phyloP scores from a whole-genome alignment of 2,113 vertebrate genomes.

The Lethenteron reissneri region DNA sequence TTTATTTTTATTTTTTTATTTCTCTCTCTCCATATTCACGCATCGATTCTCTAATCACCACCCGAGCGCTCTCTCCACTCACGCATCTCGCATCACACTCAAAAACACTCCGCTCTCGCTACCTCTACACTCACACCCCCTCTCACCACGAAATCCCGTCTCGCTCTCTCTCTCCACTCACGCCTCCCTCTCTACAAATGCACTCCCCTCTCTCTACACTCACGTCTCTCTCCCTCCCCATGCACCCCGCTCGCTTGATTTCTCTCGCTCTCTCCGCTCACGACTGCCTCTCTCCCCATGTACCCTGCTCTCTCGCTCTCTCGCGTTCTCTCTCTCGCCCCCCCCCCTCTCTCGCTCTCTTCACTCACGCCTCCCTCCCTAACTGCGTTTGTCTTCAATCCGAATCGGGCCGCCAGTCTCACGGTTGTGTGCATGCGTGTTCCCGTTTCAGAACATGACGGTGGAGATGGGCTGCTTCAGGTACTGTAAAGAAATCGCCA shows the following conservation, averaged over 20 bases:
- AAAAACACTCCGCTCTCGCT: too few relatives aligned
- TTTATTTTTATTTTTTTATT: too few relatives aligned
- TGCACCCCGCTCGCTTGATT: not conserved
- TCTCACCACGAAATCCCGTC: not conserved
- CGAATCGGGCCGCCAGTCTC: too few relatives aligned
- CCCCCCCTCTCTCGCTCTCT: not conserved
- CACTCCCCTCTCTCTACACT: not conserved
- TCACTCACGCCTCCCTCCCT: not conserved
- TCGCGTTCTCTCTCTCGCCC: not conserved
- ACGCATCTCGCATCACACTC: not conserved
- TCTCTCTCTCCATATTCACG: not conserved
- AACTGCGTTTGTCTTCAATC: not conserved
- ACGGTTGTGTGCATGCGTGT: too few relatives aligned
- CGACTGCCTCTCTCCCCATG: not conserved
- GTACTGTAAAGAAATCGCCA: too few relatives aligned
- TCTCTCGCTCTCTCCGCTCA: not conserved
- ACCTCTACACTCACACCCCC: too few relatives aligned
- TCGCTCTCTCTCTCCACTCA: not conserved
- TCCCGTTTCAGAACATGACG: too few relatives aligned
- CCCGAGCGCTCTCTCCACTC: not conserved
- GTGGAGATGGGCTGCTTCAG: too few relatives aligned
- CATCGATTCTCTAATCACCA: not conserved
- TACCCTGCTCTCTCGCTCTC: not conserved
- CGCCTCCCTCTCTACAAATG: not conserved
- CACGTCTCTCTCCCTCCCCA: not conserved